Evolutionary conservation across 2,888 invertebrate species (phyloP).

Genomic region (Drosophila subquinaria): DNA sequence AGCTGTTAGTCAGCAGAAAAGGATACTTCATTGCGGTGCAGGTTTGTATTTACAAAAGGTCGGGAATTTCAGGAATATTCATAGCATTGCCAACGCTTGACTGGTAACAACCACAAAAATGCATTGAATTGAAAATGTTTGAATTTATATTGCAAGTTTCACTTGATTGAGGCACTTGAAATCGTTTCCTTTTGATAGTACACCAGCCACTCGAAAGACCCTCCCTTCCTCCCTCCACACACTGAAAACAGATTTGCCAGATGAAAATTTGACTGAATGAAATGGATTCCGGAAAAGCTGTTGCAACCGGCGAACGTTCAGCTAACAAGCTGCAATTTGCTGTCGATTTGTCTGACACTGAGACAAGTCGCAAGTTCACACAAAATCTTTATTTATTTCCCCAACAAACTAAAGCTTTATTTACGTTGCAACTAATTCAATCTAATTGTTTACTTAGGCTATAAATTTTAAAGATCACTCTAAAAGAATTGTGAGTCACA

Average conservation of each 20-base stretch:
- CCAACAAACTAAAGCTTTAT: neutral
- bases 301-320: neutral
- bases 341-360: constrained; percentile 31
- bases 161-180: constrained; percentile 77
- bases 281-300: constrained; percentile 4
- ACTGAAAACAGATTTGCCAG: constrained; percentile 5
- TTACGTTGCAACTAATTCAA: too few species aligned
- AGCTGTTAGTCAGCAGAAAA: constrained; percentile 11
- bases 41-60: constrained; percentile 32
- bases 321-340: constrained; percentile 51
- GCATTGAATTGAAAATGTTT: constrained; percentile 78
- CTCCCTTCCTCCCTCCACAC: neutral
- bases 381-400: neutral
- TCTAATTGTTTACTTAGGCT: neutral
- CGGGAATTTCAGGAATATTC: constrained; percentile 67
- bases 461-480: too few species aligned
- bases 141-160: constrained; percentile 80
- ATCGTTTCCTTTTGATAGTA: constrained; percentile 69
- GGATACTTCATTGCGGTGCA: constrained; percentile 38
- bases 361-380: constrained; percentile 8
- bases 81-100: constrained; percentile 65
- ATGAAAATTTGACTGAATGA: constrained; percentile 22
- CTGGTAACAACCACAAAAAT: constrained; percentile 78
- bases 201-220: constrained; percentile 26
- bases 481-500: too few species aligned